Base-by-base conservation (phyloP, 1,140 invertebrate genomes). In the Ceratitis capitata region DNA sequence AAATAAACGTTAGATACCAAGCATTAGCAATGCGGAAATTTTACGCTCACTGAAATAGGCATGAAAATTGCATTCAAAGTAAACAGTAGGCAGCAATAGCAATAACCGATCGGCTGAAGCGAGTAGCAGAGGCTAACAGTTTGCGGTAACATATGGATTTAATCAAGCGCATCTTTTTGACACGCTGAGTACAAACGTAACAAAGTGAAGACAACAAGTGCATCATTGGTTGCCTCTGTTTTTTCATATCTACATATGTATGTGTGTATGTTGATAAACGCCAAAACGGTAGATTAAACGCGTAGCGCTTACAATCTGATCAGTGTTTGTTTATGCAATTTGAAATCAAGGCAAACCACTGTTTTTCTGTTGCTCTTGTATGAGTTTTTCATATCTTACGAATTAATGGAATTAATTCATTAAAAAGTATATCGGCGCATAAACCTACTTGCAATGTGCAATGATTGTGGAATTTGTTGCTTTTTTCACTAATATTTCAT, bases 271-370 rank as follows among this genome's bases (percentile, higher is more conserved):
- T 42, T 45, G 14, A 42, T 42, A 78, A 78, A 78, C 69, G 23
- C 69, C 42, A 78, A 45, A n/a, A 45, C 69, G 35, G 69, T 78
- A 78, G 45, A 78, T 78, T 42, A 78, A 78, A 45, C 26, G 69
- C 69, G 35, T 45, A 78, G 39, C 12, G 69, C 23, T 45, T 78
- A 23, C 69, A 26, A 23, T 78, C 39, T 42, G n/a, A 78, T 78
- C 69, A 45, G 23, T 47, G 39, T 78, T 78, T 78, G 9, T 45
- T 42, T 45, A 9, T 23, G 1, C 69, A n/a, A n/a, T 12, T 7
- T n/a, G 42, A 47, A 78, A 74, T n/a, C n/a, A 78, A 45, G 39
- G 19, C 42, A 78, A 78, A 78, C 39, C 45, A 26, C 69, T 45
- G 69, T 26, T 42, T 2, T 61, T 7, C 23, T 29, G n/a, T n/a